Percentiles rank a stretch among this genome's conserved stretches.
phyloP scores from a whole-genome alignment of 2,113 vertebrate genomes.

The Odobenus rosmarus region DNA sequence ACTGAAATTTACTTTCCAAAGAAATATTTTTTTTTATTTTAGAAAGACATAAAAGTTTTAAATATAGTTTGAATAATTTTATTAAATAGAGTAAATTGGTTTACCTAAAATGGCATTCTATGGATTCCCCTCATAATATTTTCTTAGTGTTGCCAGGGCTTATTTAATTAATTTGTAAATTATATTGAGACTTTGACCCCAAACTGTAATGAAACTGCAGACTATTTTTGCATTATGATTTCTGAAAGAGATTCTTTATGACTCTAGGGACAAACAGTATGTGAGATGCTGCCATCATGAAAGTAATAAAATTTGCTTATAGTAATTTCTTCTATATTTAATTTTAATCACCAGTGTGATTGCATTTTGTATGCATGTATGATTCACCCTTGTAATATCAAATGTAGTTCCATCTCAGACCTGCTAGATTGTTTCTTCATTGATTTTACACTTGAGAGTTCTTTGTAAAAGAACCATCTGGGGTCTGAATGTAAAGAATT shows the following conservation, averaged over 20 bases:
- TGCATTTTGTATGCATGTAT: slow-evolving; percentile 13
- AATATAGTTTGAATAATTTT: slow-evolving; percentile 23
- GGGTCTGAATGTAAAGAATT: not conserved
- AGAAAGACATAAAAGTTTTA: not conserved
- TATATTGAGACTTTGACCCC: not conserved
- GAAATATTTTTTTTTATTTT: slow-evolving; percentile 35
- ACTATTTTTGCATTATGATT: not conserved
- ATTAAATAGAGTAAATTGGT: not conserved
- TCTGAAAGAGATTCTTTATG: slow-evolving; percentile 24
- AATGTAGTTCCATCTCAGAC: not conserved
- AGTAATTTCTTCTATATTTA: slow-evolving; percentile 11
- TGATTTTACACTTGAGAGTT: not conserved
- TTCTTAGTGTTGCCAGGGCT: not conserved
- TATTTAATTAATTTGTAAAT: slow-evolving; percentile 69
- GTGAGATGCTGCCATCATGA: not conserved
- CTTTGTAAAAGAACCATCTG: not conserved
- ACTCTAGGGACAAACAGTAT: fast-evolving
- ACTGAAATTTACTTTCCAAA: not conserved
- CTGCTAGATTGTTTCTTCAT: not conserved
- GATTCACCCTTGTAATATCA: not conserved
- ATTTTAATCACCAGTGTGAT: not conserved
- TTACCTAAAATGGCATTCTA: not conserved
- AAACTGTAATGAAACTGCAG: slow-evolving; percentile 30
- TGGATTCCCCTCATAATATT: not conserved
- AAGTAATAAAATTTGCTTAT: slow-evolving; percentile 30